Evolutionary conservation across 2,888 invertebrate species (phyloP).

Genomic region (Copidosoma aretas): DNA sequence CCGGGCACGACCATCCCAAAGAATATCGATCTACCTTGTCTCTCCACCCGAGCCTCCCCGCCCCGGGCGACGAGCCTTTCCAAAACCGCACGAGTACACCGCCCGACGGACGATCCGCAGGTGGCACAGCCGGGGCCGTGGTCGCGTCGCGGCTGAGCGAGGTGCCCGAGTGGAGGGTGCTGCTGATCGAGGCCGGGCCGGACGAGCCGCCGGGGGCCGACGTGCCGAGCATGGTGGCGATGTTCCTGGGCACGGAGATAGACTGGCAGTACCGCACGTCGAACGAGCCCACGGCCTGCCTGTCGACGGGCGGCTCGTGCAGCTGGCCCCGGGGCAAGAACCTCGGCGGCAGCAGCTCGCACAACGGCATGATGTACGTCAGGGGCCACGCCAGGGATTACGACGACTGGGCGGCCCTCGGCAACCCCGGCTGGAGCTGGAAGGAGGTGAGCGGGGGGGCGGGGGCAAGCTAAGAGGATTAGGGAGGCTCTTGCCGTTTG

Average conservation of each 20-base stretch:
- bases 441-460: conserved; percentile 62
- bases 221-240: conserved; percentile 74
- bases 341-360: conserved; percentile 74
- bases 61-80: no score
- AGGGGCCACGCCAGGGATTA: conserved; percentile 78
- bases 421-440: conserved; percentile 81
- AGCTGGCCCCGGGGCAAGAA: conserved; percentile 77
- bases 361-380: conserved; percentile 87
- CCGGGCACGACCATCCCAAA: no score
- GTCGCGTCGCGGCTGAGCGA: conserved; percentile 73
- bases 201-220: conserved; percentile 72
- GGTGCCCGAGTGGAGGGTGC: conserved; percentile 71
- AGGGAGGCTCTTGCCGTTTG: no score
- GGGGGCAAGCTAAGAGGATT: not conserved
- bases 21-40: no score
- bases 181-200: conserved; percentile 75
- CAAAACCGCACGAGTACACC: no score
- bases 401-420: conserved; percentile 76
- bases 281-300: conserved; percentile 70
- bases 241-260: conserved; percentile 68
- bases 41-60: no score
- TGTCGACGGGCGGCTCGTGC: conserved; percentile 63
- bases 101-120: no score
- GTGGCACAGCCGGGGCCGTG: conserved; percentile 72
- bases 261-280: conserved; percentile 75